Conservation (phyloP, 2,888 invertebrate genomes). For the Ectemnius cavifrons region DNA sequence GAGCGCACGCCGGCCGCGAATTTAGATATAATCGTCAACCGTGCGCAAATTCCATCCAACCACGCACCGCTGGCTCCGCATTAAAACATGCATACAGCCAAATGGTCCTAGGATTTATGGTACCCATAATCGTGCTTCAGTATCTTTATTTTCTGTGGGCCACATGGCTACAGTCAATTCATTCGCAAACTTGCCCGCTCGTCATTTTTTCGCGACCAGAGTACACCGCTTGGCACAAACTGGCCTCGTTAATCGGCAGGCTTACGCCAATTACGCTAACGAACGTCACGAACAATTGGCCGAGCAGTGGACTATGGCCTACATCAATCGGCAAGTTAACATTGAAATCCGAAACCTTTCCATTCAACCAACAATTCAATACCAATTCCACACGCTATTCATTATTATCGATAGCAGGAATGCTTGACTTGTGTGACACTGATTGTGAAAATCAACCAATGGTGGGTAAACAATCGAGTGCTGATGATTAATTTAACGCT, state of each 20-base stretch:
- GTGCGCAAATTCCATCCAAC: conserved; percentile 10
- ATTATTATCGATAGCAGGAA: neutral
- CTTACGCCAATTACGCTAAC: conserved; percentile 59
- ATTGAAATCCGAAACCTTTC: conserved; percentile 19
- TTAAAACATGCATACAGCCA: conserved; percentile 19
- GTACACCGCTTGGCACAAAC: conserved; percentile 33
- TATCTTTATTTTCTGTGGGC: conserved; percentile 49
- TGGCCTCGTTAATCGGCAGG: conserved; percentile 55
- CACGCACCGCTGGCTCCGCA: conserved; percentile 1
- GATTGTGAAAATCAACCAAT: too few species aligned
- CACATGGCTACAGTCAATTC: conserved; percentile 39
- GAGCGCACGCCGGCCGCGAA: conserved; percentile 43
- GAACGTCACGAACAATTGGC: conserved; percentile 34
- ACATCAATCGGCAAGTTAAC: conserved; percentile 47
- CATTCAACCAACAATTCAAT: neutral
- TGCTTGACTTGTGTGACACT: neutral
- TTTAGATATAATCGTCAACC: conserved; percentile 63
- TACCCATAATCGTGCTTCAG: conserved; percentile 41
- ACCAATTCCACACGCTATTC: conserved; percentile 19
- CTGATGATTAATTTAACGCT: too few species aligned
- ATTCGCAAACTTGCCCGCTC: conserved; percentile 14
- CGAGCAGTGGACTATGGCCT: conserved; percentile 21
- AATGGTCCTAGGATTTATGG: conserved; percentile 44
- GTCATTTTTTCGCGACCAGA: conserved; percentile 38
- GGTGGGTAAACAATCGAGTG: too few species aligned